Conservation (phyloP, 2,888 invertebrate species). For the Elgonia sp. region DNA sequence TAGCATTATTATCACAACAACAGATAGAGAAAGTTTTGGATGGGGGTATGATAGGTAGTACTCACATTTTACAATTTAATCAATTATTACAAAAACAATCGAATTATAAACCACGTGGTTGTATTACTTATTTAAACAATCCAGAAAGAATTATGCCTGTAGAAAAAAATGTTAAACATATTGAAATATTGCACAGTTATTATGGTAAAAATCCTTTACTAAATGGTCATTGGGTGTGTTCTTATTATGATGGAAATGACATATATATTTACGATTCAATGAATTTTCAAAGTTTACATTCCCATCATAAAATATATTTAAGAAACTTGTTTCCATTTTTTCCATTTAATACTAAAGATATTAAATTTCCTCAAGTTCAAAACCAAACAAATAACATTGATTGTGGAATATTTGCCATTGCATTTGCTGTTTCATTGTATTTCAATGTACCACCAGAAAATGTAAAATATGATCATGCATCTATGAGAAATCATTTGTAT, state of each 20-base stretch:
- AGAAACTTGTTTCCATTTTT: constrained; percentile 41
- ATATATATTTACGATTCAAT: constrained; percentile 46
- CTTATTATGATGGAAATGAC: constrained; percentile 31
- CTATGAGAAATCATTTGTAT: constrained; percentile 38
- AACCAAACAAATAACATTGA: constrained; percentile 35
- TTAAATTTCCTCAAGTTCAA: constrained; percentile 35
- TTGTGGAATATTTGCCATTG: constrained; percentile 46
- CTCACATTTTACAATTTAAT: constrained; percentile 10
- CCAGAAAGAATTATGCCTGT: constrained; percentile 34
- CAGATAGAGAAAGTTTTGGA: no score
- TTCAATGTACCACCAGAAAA: constrained; percentile 8
- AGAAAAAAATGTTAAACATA: constrained; percentile 26
- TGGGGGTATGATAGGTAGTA: no score
- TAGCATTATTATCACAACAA: no score
- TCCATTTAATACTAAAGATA: background rate
- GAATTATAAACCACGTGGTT: constrained; percentile 23
- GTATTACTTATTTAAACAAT: background rate
- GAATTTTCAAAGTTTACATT: constrained; percentile 33
- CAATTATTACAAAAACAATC: constrained; percentile 5
- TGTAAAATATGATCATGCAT: constrained; percentile 8
- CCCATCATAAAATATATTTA: constrained; percentile 36
- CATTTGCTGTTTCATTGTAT: constrained; percentile 34
- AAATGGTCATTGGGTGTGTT: constrained; percentile 42
- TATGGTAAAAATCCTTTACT: background rate
- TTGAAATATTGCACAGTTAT: constrained; percentile 41